Evolutionary conservation across 2,797 vertebrate species (phyloP).

Genomic region (Gouania willdenowi): DNA sequence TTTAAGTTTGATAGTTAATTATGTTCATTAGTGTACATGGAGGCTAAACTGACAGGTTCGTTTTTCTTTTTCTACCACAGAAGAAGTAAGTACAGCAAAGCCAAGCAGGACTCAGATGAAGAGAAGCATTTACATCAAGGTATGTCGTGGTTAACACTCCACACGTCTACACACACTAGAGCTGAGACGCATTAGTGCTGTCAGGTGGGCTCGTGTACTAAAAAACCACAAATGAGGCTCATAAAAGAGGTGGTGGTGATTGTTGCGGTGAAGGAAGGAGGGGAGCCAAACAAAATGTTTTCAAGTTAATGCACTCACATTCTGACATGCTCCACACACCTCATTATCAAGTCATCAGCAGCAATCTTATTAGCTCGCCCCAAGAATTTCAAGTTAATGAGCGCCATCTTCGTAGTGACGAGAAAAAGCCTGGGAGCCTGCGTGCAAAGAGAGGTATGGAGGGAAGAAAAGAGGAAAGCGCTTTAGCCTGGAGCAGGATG

Average conservation of each 20-base stretch:
- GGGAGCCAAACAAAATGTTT: slow-evolving; percentile 25
- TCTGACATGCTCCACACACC: slow-evolving; percentile 39
- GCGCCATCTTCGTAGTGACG: slow-evolving; percentile 42
- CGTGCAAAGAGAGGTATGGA: slow-evolving; percentile 34
- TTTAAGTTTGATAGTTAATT: no score
- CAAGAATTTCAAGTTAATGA: slow-evolving; percentile 54
- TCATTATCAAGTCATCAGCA: slow-evolving; percentile 65
- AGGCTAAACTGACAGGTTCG: slow-evolving; percentile 39
- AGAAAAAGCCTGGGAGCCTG: no score
- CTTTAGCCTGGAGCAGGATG: slow-evolving; percentile 45
- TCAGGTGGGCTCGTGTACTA: slow-evolving; percentile 31
- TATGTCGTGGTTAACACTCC: slow-evolving; percentile 48
- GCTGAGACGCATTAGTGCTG: slow-evolving; percentile 38
- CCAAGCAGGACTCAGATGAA: slow-evolving; percentile 95
- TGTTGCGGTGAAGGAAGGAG: no score
- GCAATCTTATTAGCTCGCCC: slow-evolving; percentile 35
- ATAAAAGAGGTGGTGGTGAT: slow-evolving; percentile 13
- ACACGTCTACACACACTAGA: slow-evolving; percentile 9
- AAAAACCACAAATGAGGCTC: slow-evolving; percentile 35
- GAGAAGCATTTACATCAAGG: slow-evolving; percentile 97
- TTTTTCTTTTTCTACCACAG: slow-evolving; percentile 75
- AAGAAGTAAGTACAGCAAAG: slow-evolving; percentile 97
- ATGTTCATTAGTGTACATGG: no score
- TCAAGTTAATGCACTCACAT: slow-evolving; percentile 41
- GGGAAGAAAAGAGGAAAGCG: slow-evolving; percentile 33